phyloP scores from a whole-genome alignment of 2,888 invertebrate species.

The Papilio protenor region DNA sequence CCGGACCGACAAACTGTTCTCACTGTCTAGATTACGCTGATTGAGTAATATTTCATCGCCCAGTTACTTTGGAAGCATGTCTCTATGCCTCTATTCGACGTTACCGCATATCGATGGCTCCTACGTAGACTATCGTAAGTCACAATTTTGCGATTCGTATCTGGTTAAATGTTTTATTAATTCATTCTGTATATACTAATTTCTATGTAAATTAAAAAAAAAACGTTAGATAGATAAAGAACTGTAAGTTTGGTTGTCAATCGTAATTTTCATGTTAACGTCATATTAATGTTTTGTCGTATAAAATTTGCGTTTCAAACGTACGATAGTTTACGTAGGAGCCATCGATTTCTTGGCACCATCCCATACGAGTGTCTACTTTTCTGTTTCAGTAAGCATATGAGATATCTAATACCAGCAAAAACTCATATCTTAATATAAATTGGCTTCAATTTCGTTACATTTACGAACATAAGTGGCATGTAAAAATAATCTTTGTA shows the following conservation, averaged over 20 bases:
- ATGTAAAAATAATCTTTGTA: background rate
- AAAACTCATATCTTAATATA: slow-evolving; percentile 13
- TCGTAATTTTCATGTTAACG: too few relatives aligned
- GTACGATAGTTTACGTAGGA: too few relatives aligned
- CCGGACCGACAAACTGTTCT: slow-evolving; percentile 2
- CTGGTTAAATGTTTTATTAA: too few relatives aligned
- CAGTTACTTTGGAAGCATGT: slow-evolving; percentile 21
- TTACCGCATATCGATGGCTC: background rate
- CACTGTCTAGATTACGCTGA: background rate
- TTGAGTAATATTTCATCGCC: slow-evolving; percentile 18
- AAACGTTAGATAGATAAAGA: too few relatives aligned
- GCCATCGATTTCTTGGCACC: slow-evolving; percentile 18
- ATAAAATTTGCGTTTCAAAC: too few relatives aligned
- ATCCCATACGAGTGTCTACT: slow-evolving; percentile 11
- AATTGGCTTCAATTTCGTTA: slow-evolving; percentile 8
- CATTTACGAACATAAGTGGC: background rate
- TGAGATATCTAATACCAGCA: slow-evolving; percentile 3
- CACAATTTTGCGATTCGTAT: too few relatives aligned
- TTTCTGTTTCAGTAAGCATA: slow-evolving; percentile 20
- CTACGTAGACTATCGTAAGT: too few relatives aligned
- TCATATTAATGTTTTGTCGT: too few relatives aligned
- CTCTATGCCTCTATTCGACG: slow-evolving; percentile 6
- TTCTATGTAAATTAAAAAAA: too few relatives aligned
- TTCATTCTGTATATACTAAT: too few relatives aligned
- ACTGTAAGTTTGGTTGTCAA: too few relatives aligned